These are phyloP conservation scores for Hedya salicella DNA, from an alignment of 2,888 invertebrate genomes.

Conservation along the genomic window DNA sequence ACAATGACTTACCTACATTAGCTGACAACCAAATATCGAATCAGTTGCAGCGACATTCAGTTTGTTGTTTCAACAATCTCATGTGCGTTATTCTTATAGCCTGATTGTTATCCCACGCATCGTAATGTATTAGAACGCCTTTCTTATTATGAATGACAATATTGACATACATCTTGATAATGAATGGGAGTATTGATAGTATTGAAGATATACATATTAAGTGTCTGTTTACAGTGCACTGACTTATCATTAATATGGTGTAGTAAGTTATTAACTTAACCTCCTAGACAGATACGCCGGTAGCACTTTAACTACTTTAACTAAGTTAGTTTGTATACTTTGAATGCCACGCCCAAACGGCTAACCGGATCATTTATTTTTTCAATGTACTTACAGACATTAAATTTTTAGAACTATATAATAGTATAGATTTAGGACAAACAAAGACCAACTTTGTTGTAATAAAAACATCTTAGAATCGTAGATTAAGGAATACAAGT, in stretches of 20 bases:
- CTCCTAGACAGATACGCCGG: too few species aligned
- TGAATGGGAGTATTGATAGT: slow-evolving; percentile 13
- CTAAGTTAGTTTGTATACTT: too few species aligned
- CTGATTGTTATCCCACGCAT: slow-evolving; percentile 13
- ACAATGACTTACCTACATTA: background rate
- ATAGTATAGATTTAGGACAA: background rate
- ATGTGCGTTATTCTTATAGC: background rate
- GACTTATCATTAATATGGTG: too few species aligned
- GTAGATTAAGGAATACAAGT: background rate
- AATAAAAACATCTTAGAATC: background rate
- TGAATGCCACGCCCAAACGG: too few species aligned
- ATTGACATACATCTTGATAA: slow-evolving; percentile 15
- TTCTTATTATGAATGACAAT: slow-evolving; percentile 18
- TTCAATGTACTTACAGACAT: too few species aligned
- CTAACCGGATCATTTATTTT: too few species aligned
- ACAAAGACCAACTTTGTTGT: background rate
- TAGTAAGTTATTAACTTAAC: too few species aligned
- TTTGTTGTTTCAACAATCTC: background rate
- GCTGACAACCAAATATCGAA: background rate
- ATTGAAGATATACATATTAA: background rate
- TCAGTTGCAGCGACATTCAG: background rate
- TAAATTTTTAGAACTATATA: too few species aligned
- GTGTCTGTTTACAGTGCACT: too few species aligned
- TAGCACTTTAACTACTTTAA: too few species aligned
- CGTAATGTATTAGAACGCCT: slow-evolving; percentile 19